phyloP scores from a whole-genome alignment of 2,888 invertebrate genomes.

The Volucella inflata region DNA sequence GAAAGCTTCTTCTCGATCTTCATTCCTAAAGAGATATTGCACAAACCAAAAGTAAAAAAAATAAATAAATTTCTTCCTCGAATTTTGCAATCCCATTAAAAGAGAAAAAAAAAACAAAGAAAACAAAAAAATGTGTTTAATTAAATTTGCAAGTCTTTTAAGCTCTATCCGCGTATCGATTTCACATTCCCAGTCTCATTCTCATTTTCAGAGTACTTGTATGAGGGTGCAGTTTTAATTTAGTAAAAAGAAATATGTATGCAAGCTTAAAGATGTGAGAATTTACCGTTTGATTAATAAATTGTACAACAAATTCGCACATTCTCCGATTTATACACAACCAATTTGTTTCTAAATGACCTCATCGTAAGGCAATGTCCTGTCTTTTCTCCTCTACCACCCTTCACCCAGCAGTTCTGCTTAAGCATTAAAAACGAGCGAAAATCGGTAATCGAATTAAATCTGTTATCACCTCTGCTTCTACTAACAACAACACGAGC shows the following conservation, averaged over 20 bases:
- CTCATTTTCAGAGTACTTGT: too few relatives aligned
- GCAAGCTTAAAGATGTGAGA: slow-evolving; percentile 11
- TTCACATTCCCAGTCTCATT: neutral
- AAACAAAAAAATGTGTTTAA: neutral
- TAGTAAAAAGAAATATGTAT: slow-evolving; percentile 4
- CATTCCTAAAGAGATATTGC: slow-evolving; percentile 28
- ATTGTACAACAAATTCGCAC: slow-evolving; percentile 32
- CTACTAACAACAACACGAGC: slow-evolving; percentile 32
- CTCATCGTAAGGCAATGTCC: slow-evolving; percentile 31
- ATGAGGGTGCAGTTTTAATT: slow-evolving; percentile 20
- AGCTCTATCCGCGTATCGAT: slow-evolving; percentile 4
- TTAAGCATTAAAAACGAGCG: slow-evolving; percentile 43
- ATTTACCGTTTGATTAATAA: slow-evolving; percentile 6
- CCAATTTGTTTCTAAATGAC: slow-evolving; percentile 55
- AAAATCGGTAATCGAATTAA: slow-evolving; percentile 57
- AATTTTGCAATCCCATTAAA: neutral
- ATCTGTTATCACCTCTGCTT: slow-evolving; percentile 52
- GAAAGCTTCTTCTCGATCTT: neutral
- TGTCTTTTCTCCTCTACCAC: neutral
- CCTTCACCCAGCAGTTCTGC: slow-evolving; percentile 1
- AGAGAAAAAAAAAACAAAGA: neutral
- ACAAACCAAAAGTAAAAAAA: slow-evolving; percentile 24
- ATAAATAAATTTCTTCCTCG: too few relatives aligned
- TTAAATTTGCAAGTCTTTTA: slow-evolving; percentile 34
- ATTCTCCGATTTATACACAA: slow-evolving; percentile 46